Evolutionary conservation across 2,113 vertebrate species (phyloP).

Genomic region (Protomyctophum bolini): DNA sequence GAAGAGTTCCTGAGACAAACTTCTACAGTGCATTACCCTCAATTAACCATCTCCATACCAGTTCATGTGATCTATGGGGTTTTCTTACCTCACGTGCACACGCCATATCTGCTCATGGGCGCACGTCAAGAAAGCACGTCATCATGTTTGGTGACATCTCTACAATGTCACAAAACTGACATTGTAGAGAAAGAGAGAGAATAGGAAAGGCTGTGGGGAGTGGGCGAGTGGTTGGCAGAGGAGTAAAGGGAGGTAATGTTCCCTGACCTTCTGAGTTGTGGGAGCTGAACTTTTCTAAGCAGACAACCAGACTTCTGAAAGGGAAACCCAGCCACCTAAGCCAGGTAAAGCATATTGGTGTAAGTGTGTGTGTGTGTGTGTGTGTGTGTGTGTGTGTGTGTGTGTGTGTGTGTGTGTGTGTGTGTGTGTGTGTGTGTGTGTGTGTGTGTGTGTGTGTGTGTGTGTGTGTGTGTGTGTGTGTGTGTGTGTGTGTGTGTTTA

Average conservation of each 20-base stretch:
- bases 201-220: slow-evolving; percentile 6
- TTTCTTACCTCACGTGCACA: no score
- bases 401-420: slow-evolving; percentile 21
- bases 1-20: no score
- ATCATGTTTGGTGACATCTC: no score
- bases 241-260: slow-evolving; percentile 67
- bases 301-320: slow-evolving; percentile 52
- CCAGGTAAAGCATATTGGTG: slow-evolving; percentile 27
- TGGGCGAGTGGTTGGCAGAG: slow-evolving; percentile 45
- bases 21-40: no score
- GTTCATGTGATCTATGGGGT: no score
- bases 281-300: slow-evolving; percentile 67
- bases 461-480: background rate
- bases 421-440: slow-evolving; percentile 29
- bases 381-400: slow-evolving; percentile 9
- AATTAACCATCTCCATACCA: no score
- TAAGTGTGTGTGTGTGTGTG: slow-evolving; percentile 9
- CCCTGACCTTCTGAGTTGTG: slow-evolving; percentile 71
- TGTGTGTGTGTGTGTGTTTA: background rate
- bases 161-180: no score
- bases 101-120: no score
- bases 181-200: no score
- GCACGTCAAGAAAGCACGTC: no score
- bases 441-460: background rate
- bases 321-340: slow-evolving; percentile 53